These are phyloP conservation scores for Drosophila suzukii DNA, from an alignment of 1,140 invertebrate genomes.

Conservation along the genomic window DNA sequence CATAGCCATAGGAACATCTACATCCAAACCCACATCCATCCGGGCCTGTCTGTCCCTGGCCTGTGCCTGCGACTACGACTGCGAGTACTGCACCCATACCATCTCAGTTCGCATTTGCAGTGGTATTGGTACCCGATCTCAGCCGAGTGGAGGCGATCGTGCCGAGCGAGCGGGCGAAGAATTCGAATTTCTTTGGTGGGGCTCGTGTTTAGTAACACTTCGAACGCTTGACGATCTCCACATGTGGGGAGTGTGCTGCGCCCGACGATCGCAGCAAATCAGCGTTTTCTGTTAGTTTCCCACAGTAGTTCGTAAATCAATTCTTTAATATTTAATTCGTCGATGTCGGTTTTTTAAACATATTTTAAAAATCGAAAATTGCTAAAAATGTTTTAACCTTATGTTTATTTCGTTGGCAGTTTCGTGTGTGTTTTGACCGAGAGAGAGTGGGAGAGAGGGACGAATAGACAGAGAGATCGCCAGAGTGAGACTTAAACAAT, in stretches of 20 bases:
- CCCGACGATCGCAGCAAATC: slow-evolving; percentile 76
- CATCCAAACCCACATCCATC: slow-evolving; percentile 10
- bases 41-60: slow-evolving; percentile 14
- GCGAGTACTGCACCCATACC: slow-evolving; percentile 11
- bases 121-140: slow-evolving; percentile 37
- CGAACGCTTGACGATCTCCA: slow-evolving; percentile 84
- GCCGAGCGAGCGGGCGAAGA: slow-evolving; percentile 39
- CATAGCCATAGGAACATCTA: slow-evolving; percentile 27
- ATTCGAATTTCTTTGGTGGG: slow-evolving; percentile 70
- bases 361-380: slow-evolving; percentile 2
- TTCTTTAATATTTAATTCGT: neutral
- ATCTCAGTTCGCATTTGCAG: neutral
- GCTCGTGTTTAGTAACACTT: slow-evolving; percentile 83
- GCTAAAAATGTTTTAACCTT: neutral
- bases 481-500: slow-evolving; percentile 37
- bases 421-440: slow-evolving; percentile 65
- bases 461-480: neutral
- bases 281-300: slow-evolving; percentile 73
- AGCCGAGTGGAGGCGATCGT: slow-evolving; percentile 26
- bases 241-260: slow-evolving; percentile 84
- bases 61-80: slow-evolving; percentile 7
- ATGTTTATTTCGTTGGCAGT: slow-evolving; percentile 69
- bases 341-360: slow-evolving; percentile 19
- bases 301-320: neutral
- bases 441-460: slow-evolving; percentile 10